Percentiles rank a stretch among this genome's conserved stretches.
These are phyloP conservation scores for Machimus rusticus DNA, from an alignment of 2,888 invertebrate genomes.

Conservation along the genomic window DNA sequence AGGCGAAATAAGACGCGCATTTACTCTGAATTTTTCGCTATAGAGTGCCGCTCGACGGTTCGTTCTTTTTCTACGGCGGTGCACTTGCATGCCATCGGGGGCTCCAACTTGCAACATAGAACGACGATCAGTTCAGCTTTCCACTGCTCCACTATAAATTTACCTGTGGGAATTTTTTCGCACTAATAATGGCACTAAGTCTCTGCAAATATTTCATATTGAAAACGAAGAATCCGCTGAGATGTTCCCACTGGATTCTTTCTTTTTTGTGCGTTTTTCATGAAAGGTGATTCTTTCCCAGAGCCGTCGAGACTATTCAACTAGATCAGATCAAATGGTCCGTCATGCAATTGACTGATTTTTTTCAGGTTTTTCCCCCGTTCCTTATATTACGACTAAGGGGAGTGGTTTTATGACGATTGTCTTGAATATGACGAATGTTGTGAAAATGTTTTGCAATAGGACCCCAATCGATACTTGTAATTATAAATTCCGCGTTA, in stretches of 20 bases:
- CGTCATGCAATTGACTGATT: background rate
- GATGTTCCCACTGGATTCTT: background rate
- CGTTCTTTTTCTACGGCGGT: background rate
- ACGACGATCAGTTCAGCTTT: background rate
- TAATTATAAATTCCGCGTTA: background rate
- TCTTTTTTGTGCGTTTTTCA: background rate
- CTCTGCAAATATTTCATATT: slow-evolving; percentile 15
- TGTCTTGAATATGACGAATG: background rate
- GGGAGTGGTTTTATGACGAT: background rate
- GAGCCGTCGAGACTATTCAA: background rate
- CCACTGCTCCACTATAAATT: background rate
- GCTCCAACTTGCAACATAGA: background rate
- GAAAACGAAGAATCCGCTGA: slow-evolving; percentile 3
- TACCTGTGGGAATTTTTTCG: background rate
- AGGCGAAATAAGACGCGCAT: background rate
- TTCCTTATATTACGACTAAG: background rate
- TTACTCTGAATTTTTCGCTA: background rate
- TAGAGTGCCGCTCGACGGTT: background rate
- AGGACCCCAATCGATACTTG: background rate
- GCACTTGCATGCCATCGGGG: slow-evolving; percentile 12
- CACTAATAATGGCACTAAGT: background rate
- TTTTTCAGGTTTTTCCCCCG: background rate
- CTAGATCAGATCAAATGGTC: background rate
- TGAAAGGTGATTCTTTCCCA: background rate
- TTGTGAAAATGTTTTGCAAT: background rate